Evolutionary conservation across 2,888 invertebrate genomes (phyloP).

Genomic region (Ochropacha duplaris): DNA sequence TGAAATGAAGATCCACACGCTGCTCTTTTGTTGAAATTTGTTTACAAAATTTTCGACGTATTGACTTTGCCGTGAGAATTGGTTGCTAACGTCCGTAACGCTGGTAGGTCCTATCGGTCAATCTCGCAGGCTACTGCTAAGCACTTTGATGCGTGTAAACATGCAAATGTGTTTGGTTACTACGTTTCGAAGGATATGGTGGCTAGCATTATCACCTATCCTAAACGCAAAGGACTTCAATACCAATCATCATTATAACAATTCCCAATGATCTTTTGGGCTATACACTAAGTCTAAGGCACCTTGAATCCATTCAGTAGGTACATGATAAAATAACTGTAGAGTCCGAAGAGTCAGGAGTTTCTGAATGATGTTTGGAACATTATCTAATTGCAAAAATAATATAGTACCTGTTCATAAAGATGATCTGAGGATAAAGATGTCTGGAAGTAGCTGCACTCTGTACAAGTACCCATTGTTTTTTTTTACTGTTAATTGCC

Average conservation of each 20-base stretch:
- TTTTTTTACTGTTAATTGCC: no score
- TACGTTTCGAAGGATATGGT: slow-evolving; percentile 9
- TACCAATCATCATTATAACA: neutral
- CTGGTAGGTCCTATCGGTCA: slow-evolving; percentile 75
- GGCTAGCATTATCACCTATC: neutral
- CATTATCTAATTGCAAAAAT: no score
- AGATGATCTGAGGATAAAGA: no score
- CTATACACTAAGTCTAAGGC: no score
- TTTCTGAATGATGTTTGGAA: no score
- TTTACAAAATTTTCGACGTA: slow-evolving; percentile 73
- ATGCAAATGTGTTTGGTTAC: slow-evolving; percentile 30
- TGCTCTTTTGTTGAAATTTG: slow-evolving; percentile 71
- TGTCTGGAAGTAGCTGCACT: no score
- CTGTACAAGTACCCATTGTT: no score
- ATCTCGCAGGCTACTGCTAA: slow-evolving; percentile 72
- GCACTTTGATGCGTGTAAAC: slow-evolving; percentile 39
- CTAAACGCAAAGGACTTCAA: neutral
- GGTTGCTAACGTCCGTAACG: slow-evolving; percentile 72
- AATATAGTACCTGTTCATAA: no score
- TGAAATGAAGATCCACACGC: slow-evolving; percentile 62
- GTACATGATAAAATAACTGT: no score
- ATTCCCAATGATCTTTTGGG: neutral
- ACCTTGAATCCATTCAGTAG: no score
- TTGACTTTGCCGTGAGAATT: slow-evolving; percentile 82
- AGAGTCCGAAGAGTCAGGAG: no score